Evolutionary conservation across 2,888 invertebrate species (phyloP).

Genomic region (Griposia aprilina): DNA sequence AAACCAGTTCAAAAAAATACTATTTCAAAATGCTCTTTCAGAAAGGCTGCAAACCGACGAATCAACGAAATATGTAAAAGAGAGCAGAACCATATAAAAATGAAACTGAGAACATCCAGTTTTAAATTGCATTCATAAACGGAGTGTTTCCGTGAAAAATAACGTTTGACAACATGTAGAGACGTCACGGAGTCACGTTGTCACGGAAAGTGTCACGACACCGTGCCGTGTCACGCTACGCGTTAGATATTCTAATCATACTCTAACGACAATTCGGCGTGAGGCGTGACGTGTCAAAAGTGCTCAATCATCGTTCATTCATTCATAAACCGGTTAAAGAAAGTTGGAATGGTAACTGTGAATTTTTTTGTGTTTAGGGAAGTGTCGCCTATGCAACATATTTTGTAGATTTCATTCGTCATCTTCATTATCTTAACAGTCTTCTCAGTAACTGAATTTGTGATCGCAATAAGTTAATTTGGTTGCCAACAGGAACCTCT

Average conservation of each 20-base stretch:
- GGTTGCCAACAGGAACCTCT: neutral
- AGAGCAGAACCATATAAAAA: neutral
- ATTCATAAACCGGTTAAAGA: constrained; percentile 14
- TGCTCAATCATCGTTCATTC: constrained; percentile 19
- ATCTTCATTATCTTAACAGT: neutral
- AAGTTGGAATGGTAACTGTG: constrained; percentile 9
- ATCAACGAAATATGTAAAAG: neutral
- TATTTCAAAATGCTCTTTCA: neutral
- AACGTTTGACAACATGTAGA: constrained; percentile 11
- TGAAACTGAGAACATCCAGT: neutral
- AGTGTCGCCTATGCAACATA: neutral
- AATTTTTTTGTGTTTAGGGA: neutral
- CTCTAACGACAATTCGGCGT: constrained; percentile 35
- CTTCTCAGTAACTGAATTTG: too few species aligned
- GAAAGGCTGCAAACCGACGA: neutral
- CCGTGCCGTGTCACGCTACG: constrained; percentile 33
- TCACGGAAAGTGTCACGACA: constrained; percentile 30
- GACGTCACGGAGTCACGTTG: constrained; percentile 30
- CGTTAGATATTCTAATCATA: constrained; percentile 37
- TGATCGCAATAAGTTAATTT: neutral
- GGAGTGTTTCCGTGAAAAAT: constrained; percentile 24
- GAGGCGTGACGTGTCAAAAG: constrained; percentile 25
- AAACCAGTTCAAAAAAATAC: constrained; percentile 13
- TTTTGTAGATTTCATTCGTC: neutral
- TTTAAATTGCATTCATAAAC: constrained; percentile 14